Conservation (phyloP, 2,888 invertebrate species). For the Euplexia lucipara region DNA sequence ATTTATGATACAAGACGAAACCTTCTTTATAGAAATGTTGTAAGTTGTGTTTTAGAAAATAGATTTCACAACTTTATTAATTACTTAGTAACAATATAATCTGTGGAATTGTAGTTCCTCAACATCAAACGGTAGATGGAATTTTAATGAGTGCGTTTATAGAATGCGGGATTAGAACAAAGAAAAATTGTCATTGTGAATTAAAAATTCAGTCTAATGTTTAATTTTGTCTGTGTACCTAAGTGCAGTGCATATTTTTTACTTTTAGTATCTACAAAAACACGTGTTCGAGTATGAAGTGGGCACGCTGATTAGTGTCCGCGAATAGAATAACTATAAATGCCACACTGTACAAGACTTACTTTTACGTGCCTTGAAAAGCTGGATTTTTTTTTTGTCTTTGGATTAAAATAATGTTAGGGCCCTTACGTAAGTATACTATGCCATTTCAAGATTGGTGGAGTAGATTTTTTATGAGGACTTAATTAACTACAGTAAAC, state of each 20-base stretch:
- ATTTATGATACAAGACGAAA: constrained; percentile 49
- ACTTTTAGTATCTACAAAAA: constrained; percentile 55
- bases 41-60: constrained; percentile 34
- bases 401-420: neutral
- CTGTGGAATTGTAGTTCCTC: constrained; percentile 11
- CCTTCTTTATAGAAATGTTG: constrained; percentile 23
- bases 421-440: neutral
- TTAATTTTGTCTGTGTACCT: constrained; percentile 28
- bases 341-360: constrained; percentile 38
- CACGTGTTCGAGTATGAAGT: constrained; percentile 60
- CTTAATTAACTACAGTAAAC: no score
- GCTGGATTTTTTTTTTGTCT: constrained; percentile 17
- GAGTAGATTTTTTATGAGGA: neutral
- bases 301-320: constrained; percentile 57
- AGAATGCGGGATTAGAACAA: constrained; percentile 11
- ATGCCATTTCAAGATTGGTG: neutral
- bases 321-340: constrained; percentile 61
- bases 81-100: constrained; percentile 38
- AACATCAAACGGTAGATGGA: constrained; percentile 16
- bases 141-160: constrained; percentile 28
- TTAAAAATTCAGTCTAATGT: constrained; percentile 25
- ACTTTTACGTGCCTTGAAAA: constrained; percentile 44
- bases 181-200: constrained; percentile 12
- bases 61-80: constrained; percentile 27
- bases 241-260: constrained; percentile 43